Conservation (phyloP, 1,140 invertebrate species). For the Triops cancriformis region DNA sequence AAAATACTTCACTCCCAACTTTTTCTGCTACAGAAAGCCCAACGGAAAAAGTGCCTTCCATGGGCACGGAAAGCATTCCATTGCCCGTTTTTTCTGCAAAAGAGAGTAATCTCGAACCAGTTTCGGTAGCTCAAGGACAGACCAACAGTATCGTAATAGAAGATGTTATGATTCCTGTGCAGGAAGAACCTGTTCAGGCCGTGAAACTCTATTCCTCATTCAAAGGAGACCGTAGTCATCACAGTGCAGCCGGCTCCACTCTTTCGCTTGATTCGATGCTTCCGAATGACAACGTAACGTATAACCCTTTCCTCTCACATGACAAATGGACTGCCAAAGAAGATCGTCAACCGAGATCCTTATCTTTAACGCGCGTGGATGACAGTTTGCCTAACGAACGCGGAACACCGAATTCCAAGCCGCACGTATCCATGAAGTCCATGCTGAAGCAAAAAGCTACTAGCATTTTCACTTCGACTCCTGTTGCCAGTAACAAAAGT, state of each 20-base stretch:
- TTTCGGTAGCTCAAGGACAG: too few species aligned
- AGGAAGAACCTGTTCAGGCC: not conserved
- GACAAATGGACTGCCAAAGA: constrained; percentile 11
- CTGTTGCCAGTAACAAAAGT: not conserved
- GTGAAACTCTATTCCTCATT: not conserved
- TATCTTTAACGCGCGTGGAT: constrained; percentile 21
- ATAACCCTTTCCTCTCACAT: not conserved
- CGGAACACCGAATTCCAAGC: constrained; percentile 15
- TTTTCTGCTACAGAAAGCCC: too few species aligned
- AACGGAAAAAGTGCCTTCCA: too few species aligned
- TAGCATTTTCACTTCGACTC: not conserved
- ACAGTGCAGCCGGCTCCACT: not conserved
- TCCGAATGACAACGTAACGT: not conserved
- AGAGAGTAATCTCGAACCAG: too few species aligned
- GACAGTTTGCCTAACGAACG: not conserved
- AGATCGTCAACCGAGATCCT: constrained; percentile 9
- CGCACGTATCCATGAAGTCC: constrained; percentile 15
- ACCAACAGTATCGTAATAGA: not conserved
- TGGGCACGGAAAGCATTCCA: too few species aligned
- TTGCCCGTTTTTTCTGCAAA: too few species aligned
- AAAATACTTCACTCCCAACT: not conserved
- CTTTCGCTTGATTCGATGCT: constrained; percentile 1
- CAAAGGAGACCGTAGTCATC: not conserved
- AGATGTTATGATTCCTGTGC: not conserved
- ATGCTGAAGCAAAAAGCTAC: constrained; percentile 24